Base-by-base conservation (phyloP, 2,797 vertebrate species). In the Amniataba percoides region DNA sequence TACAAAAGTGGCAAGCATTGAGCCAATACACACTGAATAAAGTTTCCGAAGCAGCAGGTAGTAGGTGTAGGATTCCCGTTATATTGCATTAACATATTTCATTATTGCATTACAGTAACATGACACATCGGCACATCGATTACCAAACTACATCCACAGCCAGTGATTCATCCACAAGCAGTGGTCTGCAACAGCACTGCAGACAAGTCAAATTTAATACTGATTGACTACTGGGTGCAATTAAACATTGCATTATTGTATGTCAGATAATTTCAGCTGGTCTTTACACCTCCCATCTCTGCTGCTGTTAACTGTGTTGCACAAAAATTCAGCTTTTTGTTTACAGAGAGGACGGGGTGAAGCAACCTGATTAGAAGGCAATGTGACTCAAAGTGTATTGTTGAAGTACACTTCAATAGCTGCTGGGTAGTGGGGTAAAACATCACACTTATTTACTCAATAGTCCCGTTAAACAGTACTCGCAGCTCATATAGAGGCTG, bases 11-110 rank as follows among this genome's bases (percentile, higher is more conserved):
- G 65, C 71, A 74, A 85, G 81, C 70, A 81, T 25, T 71, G 62
- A 82, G 77, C 73, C 70, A 58, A 80, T 43, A 84, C 64, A 85
- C 77, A 77, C 74, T 60, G 70, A 81, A 53, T 71, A 63, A 72
- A 63, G 58, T 52, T 81, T 77, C 39, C 42, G 74, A 55, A 71
- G 86, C 64, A 71, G 79, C 85, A 86, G 87, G 87, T 87, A 86
- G 66, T 80, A 89, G 4, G 83, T 91, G 91, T 89, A 84, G 91
- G 88, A 82, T 87, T 92, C 82, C 77, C 78, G 52, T 57, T 48
- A 79, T 4, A 53, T 34, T 49, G 34, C 60, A 65, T 36, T 55
- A 19, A 77, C 57, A 23, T 6, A 40, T 67, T 56, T 67, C 55
- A 60, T 81, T 74, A 74, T 78, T 86, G 66, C 65, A 77, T 78